Percentiles rank a stretch among this genome's conserved stretches.
Conservation (phyloP, 2,113 vertebrate genomes). For the Ctenomys sociabilis region DNA sequence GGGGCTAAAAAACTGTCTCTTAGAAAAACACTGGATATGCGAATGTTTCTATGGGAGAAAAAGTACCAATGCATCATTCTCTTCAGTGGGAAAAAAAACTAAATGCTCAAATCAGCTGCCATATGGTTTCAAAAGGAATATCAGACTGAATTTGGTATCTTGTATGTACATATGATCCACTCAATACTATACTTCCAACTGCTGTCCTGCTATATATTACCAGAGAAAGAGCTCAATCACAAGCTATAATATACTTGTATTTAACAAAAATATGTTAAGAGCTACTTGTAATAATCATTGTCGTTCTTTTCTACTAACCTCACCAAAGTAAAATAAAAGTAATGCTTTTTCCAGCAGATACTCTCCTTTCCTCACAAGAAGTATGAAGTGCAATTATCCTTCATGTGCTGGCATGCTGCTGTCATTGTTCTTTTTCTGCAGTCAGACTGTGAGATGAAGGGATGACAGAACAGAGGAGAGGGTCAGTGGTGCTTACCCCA, state of each 20-base stretch:
- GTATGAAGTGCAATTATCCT: not conserved
- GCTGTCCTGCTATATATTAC: slow-evolving; percentile 28
- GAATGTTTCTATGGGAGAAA: not conserved
- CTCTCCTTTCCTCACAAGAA: not conserved
- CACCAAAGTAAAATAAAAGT: not conserved
- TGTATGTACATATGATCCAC: not conserved
- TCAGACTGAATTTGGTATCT: not conserved
- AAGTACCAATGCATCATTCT: not conserved
- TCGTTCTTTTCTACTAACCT: not conserved
- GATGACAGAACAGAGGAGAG: not conserved
- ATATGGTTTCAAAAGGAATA: not conserved
- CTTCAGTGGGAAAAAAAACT: not conserved
- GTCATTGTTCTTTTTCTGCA: not conserved
- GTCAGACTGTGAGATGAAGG: not conserved
- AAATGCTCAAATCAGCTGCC: not conserved
- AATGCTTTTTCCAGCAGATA: not conserved
- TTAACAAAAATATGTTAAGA: slow-evolving; percentile 78
- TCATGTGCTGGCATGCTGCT: not conserved
- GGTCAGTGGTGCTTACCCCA: not conserved
- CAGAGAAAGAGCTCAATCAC: slow-evolving; percentile 67
- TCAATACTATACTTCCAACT: not conserved
- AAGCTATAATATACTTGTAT: slow-evolving; percentile 67
- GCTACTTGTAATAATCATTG: not conserved
- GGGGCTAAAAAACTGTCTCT: not conserved
- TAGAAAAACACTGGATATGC: not conserved